Conservation (phyloP, 2,888 invertebrate species). For the Clivina fossor region DNA sequence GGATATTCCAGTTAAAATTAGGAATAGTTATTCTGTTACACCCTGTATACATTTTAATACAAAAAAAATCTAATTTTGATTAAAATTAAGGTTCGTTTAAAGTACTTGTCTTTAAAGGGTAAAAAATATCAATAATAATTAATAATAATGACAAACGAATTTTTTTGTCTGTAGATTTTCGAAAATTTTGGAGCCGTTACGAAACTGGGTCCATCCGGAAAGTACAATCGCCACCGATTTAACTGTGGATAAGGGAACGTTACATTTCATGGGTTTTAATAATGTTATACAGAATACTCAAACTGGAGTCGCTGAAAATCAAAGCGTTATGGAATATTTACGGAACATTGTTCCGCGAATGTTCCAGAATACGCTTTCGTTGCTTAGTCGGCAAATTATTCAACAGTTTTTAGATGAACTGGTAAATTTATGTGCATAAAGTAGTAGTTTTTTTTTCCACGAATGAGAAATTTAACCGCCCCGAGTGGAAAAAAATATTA, state of each 20-base stretch:
- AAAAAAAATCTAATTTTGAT: too few species aligned
- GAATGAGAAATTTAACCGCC: too few species aligned
- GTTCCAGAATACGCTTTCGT: constrained; percentile 85
- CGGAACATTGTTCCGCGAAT: constrained; percentile 83
- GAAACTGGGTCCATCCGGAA: constrained; percentile 76
- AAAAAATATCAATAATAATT: too few species aligned
- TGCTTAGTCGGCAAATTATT: constrained; percentile 81
- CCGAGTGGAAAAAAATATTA: too few species aligned
- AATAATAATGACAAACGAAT: too few species aligned
- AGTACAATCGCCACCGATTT: constrained; percentile 79
- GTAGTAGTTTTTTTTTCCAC: too few species aligned
- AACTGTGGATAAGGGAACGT: constrained; percentile 79
- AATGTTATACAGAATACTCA: constrained; percentile 67
- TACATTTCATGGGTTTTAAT: constrained; percentile 77
- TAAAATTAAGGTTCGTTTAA: too few species aligned
- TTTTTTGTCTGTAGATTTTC: constrained; percentile 56
- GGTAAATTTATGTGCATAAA: too few species aligned
- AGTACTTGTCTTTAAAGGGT: too few species aligned
- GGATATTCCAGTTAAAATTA: too few species aligned
- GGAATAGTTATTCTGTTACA: too few species aligned
- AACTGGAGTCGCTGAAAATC: constrained; percentile 53
- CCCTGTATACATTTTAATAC: too few species aligned
- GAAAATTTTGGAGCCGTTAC: constrained; percentile 78
- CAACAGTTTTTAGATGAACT: constrained; percentile 89
- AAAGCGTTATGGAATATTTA: constrained; percentile 80